These are phyloP conservation scores for Rhagologus leucostigma DNA, from an alignment of 2,113 vertebrate genomes.

Conservation along the genomic window DNA sequence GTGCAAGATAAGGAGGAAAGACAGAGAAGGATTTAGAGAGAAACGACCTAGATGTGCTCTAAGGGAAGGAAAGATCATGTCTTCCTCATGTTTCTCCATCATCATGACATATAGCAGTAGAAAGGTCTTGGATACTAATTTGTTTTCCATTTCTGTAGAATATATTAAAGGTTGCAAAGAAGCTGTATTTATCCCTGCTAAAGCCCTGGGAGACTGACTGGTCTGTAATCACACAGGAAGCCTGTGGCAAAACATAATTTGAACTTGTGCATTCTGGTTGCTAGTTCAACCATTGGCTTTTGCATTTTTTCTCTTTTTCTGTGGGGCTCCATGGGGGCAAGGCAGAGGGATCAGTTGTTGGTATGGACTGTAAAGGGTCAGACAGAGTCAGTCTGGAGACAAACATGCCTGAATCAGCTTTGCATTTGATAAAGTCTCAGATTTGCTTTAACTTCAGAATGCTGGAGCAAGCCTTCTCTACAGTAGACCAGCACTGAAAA, in stretches of 20 bases:
- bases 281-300: neutral
- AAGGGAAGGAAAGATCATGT: neutral
- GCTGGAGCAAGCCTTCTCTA: neutral
- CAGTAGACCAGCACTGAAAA: neutral
- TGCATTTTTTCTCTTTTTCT: neutral
- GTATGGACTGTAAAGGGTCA: neutral
- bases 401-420: neutral
- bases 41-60: neutral
- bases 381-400: neutral
- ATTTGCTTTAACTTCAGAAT: neutral
- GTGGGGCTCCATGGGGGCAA: neutral
- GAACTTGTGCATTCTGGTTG: neutral
- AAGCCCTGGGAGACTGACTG: neutral
- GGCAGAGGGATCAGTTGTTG: neutral
- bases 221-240: slow-evolving; percentile 30
- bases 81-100: neutral
- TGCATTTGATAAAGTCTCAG: neutral
- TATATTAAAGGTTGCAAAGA: neutral
- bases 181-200: neutral
- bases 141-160: neutral
- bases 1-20: neutral
- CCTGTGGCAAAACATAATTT: slow-evolving; percentile 5
- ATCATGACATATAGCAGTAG: neutral
- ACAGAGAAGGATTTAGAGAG: neutral
- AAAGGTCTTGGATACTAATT: neutral